These are phyloP conservation scores for Peromyscus aztecus DNA, from an alignment of 2,797 vertebrate species.

Conservation along the genomic window DNA sequence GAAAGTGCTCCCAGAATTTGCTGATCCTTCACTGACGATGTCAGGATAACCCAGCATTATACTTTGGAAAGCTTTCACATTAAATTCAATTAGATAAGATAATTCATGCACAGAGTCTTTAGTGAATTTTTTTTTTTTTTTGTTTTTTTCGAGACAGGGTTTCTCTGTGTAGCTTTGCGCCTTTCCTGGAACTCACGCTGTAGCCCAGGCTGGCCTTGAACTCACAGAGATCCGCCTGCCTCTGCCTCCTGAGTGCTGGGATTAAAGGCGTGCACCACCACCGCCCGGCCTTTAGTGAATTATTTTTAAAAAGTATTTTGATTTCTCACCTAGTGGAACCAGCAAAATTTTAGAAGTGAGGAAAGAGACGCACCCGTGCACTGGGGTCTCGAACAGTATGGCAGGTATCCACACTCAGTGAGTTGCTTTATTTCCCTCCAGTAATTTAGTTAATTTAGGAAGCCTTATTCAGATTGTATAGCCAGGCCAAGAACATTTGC, in stretches of 20 bases:
- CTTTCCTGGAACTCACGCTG: too few relatives aligned
- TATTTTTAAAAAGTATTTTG: slow-evolving; percentile 38
- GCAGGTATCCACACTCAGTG: background rate
- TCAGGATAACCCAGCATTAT: slow-evolving; percentile 48
- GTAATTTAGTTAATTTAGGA: slow-evolving; percentile 44
- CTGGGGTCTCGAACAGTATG: background rate
- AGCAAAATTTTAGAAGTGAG: slow-evolving; percentile 32
- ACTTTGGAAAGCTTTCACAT: slow-evolving; percentile 65
- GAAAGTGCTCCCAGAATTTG: slow-evolving; percentile 31
- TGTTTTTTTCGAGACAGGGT: too few relatives aligned
- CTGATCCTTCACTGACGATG: slow-evolving; percentile 46
- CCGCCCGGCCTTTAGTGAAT: background rate
- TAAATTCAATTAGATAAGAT: slow-evolving; percentile 62
- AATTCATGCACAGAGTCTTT: slow-evolving; percentile 10
- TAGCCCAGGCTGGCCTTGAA: too few relatives aligned
- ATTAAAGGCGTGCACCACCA: too few relatives aligned
- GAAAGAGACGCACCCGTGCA: background rate
- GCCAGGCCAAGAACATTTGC: background rate
- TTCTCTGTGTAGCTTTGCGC: too few relatives aligned
- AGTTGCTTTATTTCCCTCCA: slow-evolving; percentile 49
- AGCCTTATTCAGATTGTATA: slow-evolving; percentile 26
- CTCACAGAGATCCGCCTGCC: too few relatives aligned
- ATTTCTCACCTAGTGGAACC: slow-evolving; percentile 33
- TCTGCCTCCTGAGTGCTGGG: too few relatives aligned
- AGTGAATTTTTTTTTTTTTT: background rate